Base-by-base conservation (phyloP, 2,797 vertebrate genomes). In the Choloepus didactylus region DNA sequence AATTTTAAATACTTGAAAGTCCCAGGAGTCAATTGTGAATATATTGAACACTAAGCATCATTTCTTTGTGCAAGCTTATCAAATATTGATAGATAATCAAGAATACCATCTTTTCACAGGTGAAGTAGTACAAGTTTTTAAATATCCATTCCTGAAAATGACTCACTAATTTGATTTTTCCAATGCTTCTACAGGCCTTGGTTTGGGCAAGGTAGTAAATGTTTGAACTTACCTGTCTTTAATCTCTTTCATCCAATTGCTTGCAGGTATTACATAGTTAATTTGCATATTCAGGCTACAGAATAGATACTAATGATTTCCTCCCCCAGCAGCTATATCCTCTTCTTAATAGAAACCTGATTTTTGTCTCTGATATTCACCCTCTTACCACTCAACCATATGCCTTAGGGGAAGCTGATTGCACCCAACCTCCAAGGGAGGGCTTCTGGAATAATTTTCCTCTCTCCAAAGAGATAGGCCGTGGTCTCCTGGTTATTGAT, bases 21-120 rank as follows among this genome's bases (percentile, higher is more conserved):
- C 84, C 69, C 59, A 76, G 21, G 60, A 75, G 70, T 54, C 38
- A 69, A 70, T 75, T 80, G 41, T 87, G 69, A 90, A 59, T 76
- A 44, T 46, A 46, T 60, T 72, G 67, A 66, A 41, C 46, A 49
- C 46, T 49, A 49, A 49, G 46, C 29, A 67, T 60, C 70, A 46
- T 62, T 85, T 62, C 38, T 94, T 76, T 81, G 25, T 82, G 82
- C 59, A 94, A n/a, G 44, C 5, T 29, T 86, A 87, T 64, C n/a
- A 75, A 81, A 75, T 62, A 70, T 35, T 31, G 1, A 35, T 35
- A 35, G 35, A 35, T 4, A 62, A 14, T 82, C 59, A 82, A 75
- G 23, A 49, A 69, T 35, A 90, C 60, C 60, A 25, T 93, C 62
- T 90, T 76, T 87, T 75, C 54, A 69, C 23, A 70, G 62, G 31